Conservation (phyloP, 2,113 vertebrate genomes). For the Cavia aperea region DNA sequence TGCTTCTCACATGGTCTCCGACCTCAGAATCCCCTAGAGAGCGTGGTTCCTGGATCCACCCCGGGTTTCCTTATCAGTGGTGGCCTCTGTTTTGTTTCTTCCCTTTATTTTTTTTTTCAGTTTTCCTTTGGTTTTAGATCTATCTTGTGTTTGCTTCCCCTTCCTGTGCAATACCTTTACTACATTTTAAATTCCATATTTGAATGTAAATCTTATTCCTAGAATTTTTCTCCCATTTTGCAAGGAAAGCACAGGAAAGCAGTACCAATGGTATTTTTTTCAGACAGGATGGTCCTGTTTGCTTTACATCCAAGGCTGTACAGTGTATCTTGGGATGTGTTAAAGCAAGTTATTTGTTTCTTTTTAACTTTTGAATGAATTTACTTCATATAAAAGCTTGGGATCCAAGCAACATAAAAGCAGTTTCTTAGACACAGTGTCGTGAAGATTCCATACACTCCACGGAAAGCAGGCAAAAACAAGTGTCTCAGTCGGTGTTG, state of each 20-base stretch:
- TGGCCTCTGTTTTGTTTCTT: neutral
- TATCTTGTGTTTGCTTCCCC: neutral
- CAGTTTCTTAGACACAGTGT: neutral
- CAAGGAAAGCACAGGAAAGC: neutral
- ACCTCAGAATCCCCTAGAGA: neutral
- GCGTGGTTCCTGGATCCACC: neutral
- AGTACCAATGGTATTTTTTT: neutral
- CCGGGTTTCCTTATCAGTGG: neutral
- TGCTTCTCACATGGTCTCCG: neutral
- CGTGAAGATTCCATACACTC: neutral
- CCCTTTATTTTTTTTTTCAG: too few relatives aligned
- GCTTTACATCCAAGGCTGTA: neutral
- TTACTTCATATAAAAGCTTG: neutral
- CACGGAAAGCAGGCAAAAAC: neutral
- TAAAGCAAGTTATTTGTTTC: neutral
- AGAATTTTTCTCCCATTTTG: neutral
- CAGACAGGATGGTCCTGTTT: neutral
- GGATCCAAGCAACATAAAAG: neutral
- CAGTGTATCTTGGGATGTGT: neutral
- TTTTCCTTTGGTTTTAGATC: neutral
- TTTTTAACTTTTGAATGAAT: neutral
- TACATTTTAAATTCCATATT: neutral
- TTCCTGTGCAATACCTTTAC: neutral
- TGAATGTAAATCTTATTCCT: conserved; percentile 18
- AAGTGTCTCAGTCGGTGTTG: neutral